Base-by-base conservation (phyloP, 2,797 vertebrate species). In the Arnoldichthys spilopterus region DNA sequence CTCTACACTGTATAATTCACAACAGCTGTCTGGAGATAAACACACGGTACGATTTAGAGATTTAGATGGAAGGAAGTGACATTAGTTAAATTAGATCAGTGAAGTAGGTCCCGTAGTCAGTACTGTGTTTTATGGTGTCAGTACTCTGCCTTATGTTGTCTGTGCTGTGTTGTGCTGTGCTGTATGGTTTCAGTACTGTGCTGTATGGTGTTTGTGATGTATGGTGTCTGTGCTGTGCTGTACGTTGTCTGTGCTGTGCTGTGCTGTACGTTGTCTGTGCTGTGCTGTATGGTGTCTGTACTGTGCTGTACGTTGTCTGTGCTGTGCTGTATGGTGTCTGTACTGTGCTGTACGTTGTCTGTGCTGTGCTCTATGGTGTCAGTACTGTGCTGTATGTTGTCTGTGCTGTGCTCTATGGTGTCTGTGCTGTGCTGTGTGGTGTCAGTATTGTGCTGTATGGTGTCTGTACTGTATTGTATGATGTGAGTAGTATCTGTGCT, bases 11-110 rank as follows among this genome's bases (percentile, higher is more conserved):
- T 77, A 22, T 68, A 63, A 83, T 49, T 59, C 54, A 87, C 47
- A 67, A 59, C 79, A 81, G 66, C 71, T 79, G 76, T 58, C 56
- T 67, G n/a, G 34, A 66, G 63, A 53, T 51, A 28, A 59, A 28
- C 22, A 51, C 53, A 49, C 54, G 13, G 47, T 20, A 7, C 47
- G 9, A 37, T 11, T n/a, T 49, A 66, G 59, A 73, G 43, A 69
- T 59, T 69, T 22, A 28, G 9, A 40, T 53, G 24, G 28, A 76
- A 81, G 77, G 16, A 77, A 58, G 88, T 83, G 68, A 85, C 84
- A 82, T 86, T 82, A 84, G 80, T n/a, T n/a, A 75, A 47, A 54
- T 28, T 32, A 34, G n/a, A 30, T 58, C n/a, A 20, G n/a, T n/a
- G n/a, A n/a, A n/a, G n/a, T n/a, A n/a, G n/a, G n/a, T n/a, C n/a